Evolutionary conservation across 2,888 invertebrate genomes (phyloP), one percentile per base, ranked within the genome.

Genomic region (Ophion ventricosus): DNA sequence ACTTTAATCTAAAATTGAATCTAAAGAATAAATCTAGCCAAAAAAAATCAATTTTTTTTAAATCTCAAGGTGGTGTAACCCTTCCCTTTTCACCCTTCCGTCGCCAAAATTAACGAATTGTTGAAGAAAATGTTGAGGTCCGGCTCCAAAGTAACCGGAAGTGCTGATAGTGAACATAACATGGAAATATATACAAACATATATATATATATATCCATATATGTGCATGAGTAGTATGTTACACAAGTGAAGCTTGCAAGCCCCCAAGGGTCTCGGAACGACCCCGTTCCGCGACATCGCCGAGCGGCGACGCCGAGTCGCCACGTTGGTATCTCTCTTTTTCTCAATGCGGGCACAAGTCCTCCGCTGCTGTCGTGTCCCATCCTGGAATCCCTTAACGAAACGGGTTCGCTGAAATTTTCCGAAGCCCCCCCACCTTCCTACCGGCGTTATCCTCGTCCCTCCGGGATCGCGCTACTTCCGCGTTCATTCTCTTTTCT

Each of bases 211-310:
- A n/a, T n/a, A n/a, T n/a, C n/a, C 35, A 8, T 35, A 7, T 49
- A n/a, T 80, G 29, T 72, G 35, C 43, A 74, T 78, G 74, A 81
- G 75, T 81, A 49, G 57, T 43, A 67, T 64, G 56, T 69, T 14
- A 73, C 57, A 77, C 72, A 35, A 82, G 57, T 81, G 70, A 59
- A 82, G 72, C 61, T 59, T 26, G 75, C 61, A 72, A 83, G 82
- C 85, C 83, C 88, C 87, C 85, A 29, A 84, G 83, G 88, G 89
- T 87, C 83, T 85, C 75, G 84, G 84, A 88, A 88, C 88, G 87
- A 89, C 89, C 88, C 86, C 86, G 87, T 88, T 89, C 78, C 83
- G 77, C 76, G 78, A 83, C 85, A 77, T 74, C 84, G 81, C 82
- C 66, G 61, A 72, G 74, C 61, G 67, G 49, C 84, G 84, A 84